phyloP scores from a whole-genome alignment of 2,113 vertebrate species.

The Pyxicephalus adspersus region DNA sequence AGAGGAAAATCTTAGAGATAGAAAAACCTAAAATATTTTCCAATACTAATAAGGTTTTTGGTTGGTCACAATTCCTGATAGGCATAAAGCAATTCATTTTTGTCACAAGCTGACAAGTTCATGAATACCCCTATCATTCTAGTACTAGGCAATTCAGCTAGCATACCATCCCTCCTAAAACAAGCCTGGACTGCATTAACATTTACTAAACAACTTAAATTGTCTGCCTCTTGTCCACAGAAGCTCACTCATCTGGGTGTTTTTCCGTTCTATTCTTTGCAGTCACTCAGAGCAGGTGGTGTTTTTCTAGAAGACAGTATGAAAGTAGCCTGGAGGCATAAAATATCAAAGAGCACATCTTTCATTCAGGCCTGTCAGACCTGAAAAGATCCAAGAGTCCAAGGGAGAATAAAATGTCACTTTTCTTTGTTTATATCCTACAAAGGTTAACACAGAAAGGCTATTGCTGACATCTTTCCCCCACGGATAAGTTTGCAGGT shows the following conservation, averaged over 20 bases:
- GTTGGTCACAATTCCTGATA: too few relatives aligned
- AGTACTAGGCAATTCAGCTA: too few relatives aligned
- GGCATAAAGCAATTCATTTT: too few relatives aligned
- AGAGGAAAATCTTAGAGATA: too few relatives aligned
- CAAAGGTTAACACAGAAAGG: conserved; percentile 16
- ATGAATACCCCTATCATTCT: too few relatives aligned
- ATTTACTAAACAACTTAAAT: neutral
- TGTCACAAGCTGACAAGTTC: too few relatives aligned
- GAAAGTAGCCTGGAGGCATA: conserved; percentile 19
- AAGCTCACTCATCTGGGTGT: neutral
- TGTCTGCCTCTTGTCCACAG: neutral
- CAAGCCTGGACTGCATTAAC: neutral
- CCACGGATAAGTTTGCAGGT: conserved; percentile 23
- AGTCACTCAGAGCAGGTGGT: conserved; percentile 4
- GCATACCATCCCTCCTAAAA: neutral
- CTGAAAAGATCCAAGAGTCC: neutral
- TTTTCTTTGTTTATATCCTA: neutral
- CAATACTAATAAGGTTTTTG: too few relatives aligned
- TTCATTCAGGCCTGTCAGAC: conserved; percentile 11
- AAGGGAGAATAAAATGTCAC: conserved; percentile 9
- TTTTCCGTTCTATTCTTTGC: neutral
- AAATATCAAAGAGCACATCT: conserved; percentile 13
- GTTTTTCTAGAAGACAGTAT: conserved; percentile 21
- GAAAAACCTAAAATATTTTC: too few relatives aligned
- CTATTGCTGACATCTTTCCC: neutral